These are phyloP conservation scores for Bos indicus DNA, from an alignment of 2,113 vertebrate species.

Conservation along the genomic window DNA sequence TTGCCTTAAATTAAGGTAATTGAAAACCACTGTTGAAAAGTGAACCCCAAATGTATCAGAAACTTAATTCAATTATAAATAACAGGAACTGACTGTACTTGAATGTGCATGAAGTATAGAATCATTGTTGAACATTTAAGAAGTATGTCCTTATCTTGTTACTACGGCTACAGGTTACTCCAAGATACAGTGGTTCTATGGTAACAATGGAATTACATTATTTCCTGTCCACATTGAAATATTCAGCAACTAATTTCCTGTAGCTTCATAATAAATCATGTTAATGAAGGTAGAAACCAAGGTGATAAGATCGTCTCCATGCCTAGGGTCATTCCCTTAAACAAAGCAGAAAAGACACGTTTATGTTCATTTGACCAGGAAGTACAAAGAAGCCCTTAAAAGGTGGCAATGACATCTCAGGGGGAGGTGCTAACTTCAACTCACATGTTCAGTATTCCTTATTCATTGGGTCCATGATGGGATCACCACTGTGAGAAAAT, in stretches of 20 bases:
- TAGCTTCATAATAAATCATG: constrained; percentile 76
- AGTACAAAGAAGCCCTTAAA: not conserved
- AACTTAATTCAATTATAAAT: constrained; percentile 72
- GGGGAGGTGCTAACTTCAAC: not conserved
- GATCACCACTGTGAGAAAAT: not conserved
- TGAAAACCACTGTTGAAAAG: constrained; percentile 41
- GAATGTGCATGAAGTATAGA: constrained; percentile 57
- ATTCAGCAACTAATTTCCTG: constrained; percentile 79
- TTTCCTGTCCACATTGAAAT: constrained; percentile 77
- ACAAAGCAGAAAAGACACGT: not conserved
- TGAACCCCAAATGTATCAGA: constrained; percentile 43
- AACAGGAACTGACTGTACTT: constrained; percentile 54
- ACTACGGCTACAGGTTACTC: constrained; percentile 75
- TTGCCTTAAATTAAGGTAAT: constrained; percentile 64
- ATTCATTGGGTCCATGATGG: not conserved
- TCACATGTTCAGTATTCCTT: not conserved
- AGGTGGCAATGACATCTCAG: not conserved
- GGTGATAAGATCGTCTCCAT: not conserved
- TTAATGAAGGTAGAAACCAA: constrained; percentile 66
- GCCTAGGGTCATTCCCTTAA: not conserved
- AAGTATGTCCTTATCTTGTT: constrained; percentile 71
- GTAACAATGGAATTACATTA: constrained; percentile 71
- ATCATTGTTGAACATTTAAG: constrained; percentile 62
- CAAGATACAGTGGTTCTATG: constrained; percentile 56
- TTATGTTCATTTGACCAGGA: constrained; percentile 27